Evolutionary conservation across 2,888 invertebrate species (phyloP).

Genomic region (Thecophora atra): DNA sequence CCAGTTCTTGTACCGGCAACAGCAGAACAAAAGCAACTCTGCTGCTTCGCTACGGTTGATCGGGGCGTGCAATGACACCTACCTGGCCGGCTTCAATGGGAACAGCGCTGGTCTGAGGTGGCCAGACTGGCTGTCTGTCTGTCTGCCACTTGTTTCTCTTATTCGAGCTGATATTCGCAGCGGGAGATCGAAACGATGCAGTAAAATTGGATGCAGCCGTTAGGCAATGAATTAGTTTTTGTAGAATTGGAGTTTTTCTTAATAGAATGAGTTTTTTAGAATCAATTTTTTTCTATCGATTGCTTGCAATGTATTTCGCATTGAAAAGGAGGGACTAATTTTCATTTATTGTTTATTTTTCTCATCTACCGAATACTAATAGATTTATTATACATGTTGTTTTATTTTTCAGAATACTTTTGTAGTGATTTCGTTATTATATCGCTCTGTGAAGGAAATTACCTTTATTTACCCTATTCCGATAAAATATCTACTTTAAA

Average conservation of each 20-base stretch:
- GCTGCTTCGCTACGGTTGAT: constrained; percentile 57
- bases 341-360: too few species aligned
- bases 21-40: constrained; percentile 53
- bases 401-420: too few species aligned
- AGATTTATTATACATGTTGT: too few species aligned
- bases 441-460: too few species aligned
- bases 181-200: constrained; percentile 30
- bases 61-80: constrained; percentile 64
- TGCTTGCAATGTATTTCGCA: too few species aligned
- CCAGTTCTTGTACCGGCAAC: constrained; percentile 32
- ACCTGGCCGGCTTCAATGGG: constrained; percentile 52
- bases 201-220: background rate
- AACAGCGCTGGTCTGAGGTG: constrained; percentile 49
- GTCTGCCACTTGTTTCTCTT: constrained; percentile 43
- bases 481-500: too few species aligned
- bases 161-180: constrained; percentile 26
- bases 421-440: too few species aligned
- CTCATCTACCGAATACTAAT: too few species aligned
- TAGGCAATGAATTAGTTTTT: background rate
- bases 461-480: too few species aligned
- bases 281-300: background rate
- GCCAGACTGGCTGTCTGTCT: constrained; percentile 56
- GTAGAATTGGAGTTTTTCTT: too few species aligned
- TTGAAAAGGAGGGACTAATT: too few species aligned
- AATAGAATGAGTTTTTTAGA: background rate